phyloP scores from a whole-genome alignment of 2,797 vertebrate genomes.

The Sandelia bainsii region DNA sequence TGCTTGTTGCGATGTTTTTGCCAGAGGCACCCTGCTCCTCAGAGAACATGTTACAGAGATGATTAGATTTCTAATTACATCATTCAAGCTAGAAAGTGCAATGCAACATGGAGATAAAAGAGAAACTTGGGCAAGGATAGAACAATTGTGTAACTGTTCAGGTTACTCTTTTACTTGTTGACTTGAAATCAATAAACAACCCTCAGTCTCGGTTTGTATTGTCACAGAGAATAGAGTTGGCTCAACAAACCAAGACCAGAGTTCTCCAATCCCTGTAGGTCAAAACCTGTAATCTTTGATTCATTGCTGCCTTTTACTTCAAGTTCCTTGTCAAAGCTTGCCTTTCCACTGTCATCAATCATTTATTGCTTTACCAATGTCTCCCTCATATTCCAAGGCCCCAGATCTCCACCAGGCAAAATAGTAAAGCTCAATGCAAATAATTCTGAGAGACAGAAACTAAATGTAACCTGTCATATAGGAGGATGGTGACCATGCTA shows the following conservation, averaged over 20 bases:
- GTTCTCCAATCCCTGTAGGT: slow-evolving; percentile 31
- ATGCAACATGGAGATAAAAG: slow-evolving; percentile 43
- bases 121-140: slow-evolving; percentile 37
- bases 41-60: slow-evolving; percentile 42
- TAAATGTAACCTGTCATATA: slow-evolving; percentile 43
- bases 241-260: slow-evolving; percentile 46
- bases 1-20: slow-evolving; percentile 57
- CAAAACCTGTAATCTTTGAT: slow-evolving; percentile 66
- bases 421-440: slow-evolving; percentile 36
- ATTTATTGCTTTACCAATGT: slow-evolving; percentile 53
- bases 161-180: slow-evolving; percentile 44
- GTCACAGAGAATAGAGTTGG: slow-evolving; percentile 42
- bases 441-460: slow-evolving; percentile 40
- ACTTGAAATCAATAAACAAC: slow-evolving; percentile 65
- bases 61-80: slow-evolving; percentile 66
- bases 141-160: slow-evolving; percentile 44
- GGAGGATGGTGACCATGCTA: slow-evolving; percentile 5
- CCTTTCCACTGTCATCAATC: slow-evolving; percentile 70
- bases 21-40: slow-evolving; percentile 40
- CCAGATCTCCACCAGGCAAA: slow-evolving; percentile 36
- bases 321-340: slow-evolving; percentile 55
- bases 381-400: slow-evolving; percentile 24
- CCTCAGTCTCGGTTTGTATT: slow-evolving; percentile 32
- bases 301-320: slow-evolving; percentile 58
- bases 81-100: slow-evolving; percentile 47